Evolutionary conservation across 2,888 invertebrate genomes (phyloP), one percentile per base, ranked within the genome.

Genomic region (Villa cingulata): DNA sequence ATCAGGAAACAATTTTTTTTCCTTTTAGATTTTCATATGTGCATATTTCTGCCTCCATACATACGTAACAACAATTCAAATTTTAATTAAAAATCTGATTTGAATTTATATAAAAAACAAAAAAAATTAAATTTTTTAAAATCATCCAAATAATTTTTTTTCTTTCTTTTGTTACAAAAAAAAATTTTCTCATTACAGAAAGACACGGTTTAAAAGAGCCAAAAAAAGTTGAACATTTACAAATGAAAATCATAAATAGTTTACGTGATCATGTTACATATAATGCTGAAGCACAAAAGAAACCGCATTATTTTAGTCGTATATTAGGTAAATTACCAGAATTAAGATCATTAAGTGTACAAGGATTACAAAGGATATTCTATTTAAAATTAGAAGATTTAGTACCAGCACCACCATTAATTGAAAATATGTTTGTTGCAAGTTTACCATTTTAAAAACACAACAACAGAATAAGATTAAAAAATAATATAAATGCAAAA

Each of bases 231-330:
- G 96, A 97, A 66, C 89, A 88, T 60, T 74, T 96, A 17, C 95
- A 97, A 68, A 92, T 90, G 86, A 94, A 92, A 70, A 88, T 97
- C 61, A 91, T 96, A 59, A 87, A 89, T 52, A 91, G 94, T 51
- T 75, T 97, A 50, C 82, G 94, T 40, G 96, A 97, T 62, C 96
- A 97, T 72, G 92, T 94, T 64, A 94, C 92, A 18, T 88, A 88
- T 69, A 86, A 88, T 66, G 81, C 85, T 23, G 86, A 87, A 60
- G 87, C 86, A 27, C 87, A 88, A 63, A 79, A 86, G 59, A 91
- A 91, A 62, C 83, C 89, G 19, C 90, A 94, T 62, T 94, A 92
- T 72, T 90, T 95, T 76, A 92, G 94, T 59, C 80, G 89, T 50
- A 80, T 95, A 51, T 75, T 95, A 53, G 89, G 90, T 45, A 92